These are phyloP conservation scores for Dryobotodes eremita DNA, from an alignment of 2,888 invertebrate genomes.

Conservation along the genomic window DNA sequence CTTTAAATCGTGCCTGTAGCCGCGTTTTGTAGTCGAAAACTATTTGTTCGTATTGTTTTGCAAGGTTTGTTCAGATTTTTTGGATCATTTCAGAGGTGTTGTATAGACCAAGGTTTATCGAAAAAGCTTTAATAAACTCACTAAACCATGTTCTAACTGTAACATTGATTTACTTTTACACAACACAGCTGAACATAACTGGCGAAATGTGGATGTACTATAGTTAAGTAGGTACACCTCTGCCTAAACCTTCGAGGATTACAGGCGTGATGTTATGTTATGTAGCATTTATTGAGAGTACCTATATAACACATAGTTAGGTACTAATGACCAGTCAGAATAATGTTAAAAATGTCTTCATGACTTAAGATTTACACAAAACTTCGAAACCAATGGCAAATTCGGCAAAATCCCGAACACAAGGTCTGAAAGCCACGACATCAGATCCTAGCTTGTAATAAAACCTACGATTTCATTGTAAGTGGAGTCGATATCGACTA, in stretches of 20 bases:
- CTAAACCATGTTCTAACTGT: too few species aligned
- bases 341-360: too few species aligned
- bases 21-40: not conserved
- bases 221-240: too few species aligned
- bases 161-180: too few species aligned
- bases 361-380: not conserved
- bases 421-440: constrained; percentile 6
- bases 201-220: too few species aligned
- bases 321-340: too few species aligned
- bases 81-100: not conserved
- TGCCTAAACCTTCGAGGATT: too few species aligned
- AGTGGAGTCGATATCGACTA: constrained; percentile 15
- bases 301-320: too few species aligned
- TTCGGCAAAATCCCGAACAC: constrained; percentile 10
- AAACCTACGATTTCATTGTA: constrained; percentile 30
- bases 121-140: not conserved
- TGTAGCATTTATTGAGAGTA: not conserved
- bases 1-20: not conserved
- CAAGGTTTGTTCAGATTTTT: not conserved
- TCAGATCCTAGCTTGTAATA: constrained; percentile 17
- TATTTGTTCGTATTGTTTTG: constrained; percentile 10
- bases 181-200: too few species aligned
- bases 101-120: not conserved
- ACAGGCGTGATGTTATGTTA: too few species aligned
- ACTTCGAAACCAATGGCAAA: constrained; percentile 3